Percentiles rank a stretch among this genome's conserved stretches.
Evolutionary conservation across 2,113 vertebrate species (phyloP).

Genomic region (Nansenia antarctica): DNA sequence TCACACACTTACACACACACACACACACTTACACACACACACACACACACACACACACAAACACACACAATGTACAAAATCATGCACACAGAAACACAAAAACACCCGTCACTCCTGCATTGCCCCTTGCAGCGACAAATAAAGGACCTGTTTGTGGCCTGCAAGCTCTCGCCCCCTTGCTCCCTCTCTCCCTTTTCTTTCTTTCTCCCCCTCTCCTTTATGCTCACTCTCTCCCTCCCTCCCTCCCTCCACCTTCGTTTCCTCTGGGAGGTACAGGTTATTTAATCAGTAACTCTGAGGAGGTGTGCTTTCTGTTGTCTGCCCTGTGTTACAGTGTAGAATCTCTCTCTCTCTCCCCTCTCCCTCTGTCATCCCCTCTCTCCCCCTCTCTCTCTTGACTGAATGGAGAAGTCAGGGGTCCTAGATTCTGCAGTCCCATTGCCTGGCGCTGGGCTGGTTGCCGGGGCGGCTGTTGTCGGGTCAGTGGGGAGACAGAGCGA

Average conservation of each 20-base stretch:
- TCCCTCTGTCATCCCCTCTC: constrained; percentile 24
- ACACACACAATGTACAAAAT: no score
- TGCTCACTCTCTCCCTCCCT: no score
- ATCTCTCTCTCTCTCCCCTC: constrained; percentile 15
- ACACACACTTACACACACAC: constrained; percentile 20
- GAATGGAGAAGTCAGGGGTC: constrained; percentile 68
- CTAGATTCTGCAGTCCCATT: constrained; percentile 46
- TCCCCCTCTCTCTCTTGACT: constrained; percentile 26
- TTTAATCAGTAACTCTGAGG: no score
- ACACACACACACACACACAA: constrained; percentile 26
- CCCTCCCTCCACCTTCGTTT: no score
- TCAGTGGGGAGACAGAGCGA: constrained; percentile 34
- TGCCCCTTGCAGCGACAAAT: constrained; percentile 44
- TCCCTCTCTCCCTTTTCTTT: constrained; percentile 25
- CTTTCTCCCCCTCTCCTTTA: constrained; percentile 21
- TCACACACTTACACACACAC: neutral
- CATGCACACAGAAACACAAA: no score
- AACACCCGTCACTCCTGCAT: constrained; percentile 14
- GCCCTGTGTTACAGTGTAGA: no score
- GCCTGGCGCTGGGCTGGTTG: constrained; percentile 38
- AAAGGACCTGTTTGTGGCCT: constrained; percentile 39
- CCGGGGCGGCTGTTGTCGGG: constrained; percentile 36
- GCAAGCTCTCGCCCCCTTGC: no score
- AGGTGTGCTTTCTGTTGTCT: no score
- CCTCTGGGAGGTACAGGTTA: no score